Evolutionary conservation across 2,113 vertebrate genomes (phyloP).

Genomic region (Typhlomys cinereus): DNA sequence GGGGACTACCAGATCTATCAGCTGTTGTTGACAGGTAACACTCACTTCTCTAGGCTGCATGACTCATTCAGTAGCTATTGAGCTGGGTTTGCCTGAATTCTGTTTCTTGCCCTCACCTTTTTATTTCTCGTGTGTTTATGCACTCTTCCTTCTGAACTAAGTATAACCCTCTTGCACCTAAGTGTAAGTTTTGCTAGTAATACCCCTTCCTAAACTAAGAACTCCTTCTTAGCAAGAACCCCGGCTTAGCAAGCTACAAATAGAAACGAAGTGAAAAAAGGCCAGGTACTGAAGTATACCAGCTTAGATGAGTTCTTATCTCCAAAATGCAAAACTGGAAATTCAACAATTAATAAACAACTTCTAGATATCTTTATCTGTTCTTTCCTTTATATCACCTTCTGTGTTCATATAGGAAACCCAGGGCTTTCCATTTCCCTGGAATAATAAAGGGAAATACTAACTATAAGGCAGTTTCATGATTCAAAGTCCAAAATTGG

Average conservation of each 20-base stretch:
- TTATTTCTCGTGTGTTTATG: neutral
- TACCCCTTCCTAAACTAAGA: neutral
- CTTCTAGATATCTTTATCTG: constrained; percentile 52
- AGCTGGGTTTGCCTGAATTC: neutral
- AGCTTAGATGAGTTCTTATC: constrained; percentile 66
- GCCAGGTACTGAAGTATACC: neutral
- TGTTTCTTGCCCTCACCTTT: constrained; percentile 29
- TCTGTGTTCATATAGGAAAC: constrained; percentile 71
- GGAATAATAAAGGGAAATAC: constrained; percentile 35
- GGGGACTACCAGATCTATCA: neutral
- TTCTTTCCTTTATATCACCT: constrained; percentile 71
- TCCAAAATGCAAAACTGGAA: constrained; percentile 56
- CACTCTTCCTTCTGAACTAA: constrained; percentile 29
- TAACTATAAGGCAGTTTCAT: constrained; percentile 44
- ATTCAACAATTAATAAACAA: constrained; percentile 65
- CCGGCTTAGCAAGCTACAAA: constrained; percentile 19
- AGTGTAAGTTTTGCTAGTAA: neutral
- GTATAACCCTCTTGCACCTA: neutral
- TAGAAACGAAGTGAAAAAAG: neutral
- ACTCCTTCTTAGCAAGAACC: constrained; percentile 12
- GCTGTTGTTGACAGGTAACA: neutral
- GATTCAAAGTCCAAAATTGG: constrained; percentile 73
- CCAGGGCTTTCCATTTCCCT: constrained; percentile 70
- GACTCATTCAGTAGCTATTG: neutral
- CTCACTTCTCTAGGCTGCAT: neutral